Conservation (phyloP, 2,113 vertebrate species). For the Gambusia holbrooki region DNA sequence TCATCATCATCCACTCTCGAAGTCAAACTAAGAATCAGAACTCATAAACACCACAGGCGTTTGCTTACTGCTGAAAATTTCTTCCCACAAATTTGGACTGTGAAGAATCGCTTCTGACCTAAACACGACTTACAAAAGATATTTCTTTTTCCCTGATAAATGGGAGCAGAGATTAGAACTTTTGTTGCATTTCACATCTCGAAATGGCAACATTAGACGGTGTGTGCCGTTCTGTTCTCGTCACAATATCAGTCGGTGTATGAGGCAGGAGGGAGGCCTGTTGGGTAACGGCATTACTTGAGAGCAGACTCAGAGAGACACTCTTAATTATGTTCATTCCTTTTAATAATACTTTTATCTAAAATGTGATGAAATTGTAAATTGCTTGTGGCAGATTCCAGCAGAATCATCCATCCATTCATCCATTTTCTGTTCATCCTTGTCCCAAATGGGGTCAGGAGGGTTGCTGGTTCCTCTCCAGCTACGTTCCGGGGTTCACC, state of each 20-base stretch:
- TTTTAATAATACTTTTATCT: not conserved
- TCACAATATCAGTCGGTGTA: not conserved
- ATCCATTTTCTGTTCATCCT: no score
- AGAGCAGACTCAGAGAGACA: no score
- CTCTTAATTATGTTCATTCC: no score
- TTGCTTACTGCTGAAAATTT: constrained; percentile 60
- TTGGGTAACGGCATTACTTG: not conserved
- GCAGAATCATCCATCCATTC: no score
- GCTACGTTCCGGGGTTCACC: no score
- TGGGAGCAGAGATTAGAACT: not conserved
- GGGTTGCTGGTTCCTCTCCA: no score
- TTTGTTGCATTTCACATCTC: not conserved
- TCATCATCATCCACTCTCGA: constrained; percentile 48
- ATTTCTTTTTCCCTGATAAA: not conserved
- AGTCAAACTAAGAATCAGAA: constrained; percentile 59
- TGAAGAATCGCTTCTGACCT: constrained; percentile 24
- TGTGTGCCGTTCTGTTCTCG: not conserved
- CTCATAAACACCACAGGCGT: constrained; percentile 61
- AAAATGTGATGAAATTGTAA: not conserved
- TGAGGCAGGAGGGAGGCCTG: not conserved
- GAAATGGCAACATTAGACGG: not conserved
- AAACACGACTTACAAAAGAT: not conserved
- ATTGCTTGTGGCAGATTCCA: no score
- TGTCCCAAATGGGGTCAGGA: no score
- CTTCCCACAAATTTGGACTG: constrained; percentile 51